Evolutionary conservation across 2,888 invertebrate genomes (phyloP).

Genomic region (Lasioglossum marginatum): DNA sequence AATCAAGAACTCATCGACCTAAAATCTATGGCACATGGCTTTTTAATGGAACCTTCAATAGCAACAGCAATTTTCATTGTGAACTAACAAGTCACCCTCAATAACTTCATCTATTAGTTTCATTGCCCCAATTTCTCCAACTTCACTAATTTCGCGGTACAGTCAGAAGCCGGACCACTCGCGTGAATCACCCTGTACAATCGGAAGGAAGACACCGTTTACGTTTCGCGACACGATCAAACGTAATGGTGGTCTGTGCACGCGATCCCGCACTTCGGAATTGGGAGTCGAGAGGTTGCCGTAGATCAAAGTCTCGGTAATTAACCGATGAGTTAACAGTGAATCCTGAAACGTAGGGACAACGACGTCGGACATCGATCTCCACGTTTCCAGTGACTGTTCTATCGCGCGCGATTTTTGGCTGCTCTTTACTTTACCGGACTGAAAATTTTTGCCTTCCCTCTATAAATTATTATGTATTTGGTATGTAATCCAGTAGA

Average conservation of each 20-base stretch:
- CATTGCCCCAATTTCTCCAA: neutral
- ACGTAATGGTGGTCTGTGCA: neutral
- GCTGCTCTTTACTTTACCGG: too few relatives aligned
- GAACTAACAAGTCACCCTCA: too few relatives aligned
- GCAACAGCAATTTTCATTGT: too few relatives aligned
- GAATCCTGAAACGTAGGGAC: conserved; percentile 5
- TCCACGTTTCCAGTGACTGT: neutral
- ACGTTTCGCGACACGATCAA: conserved; percentile 37
- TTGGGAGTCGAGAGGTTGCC: neutral
- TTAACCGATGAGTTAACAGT: conserved; percentile 45
- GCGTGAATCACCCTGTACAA: conserved; percentile 38
- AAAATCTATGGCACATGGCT: too few relatives aligned
- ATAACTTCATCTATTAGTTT: too few relatives aligned
- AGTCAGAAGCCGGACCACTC: neutral
- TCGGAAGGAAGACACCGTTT: conserved; percentile 26
- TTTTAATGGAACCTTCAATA: too few relatives aligned
- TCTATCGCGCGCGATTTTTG: neutral
- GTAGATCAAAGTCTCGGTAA: conserved; percentile 48
- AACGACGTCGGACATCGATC: neutral
- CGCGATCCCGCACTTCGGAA: conserved; percentile 22
- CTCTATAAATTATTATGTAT: too few relatives aligned
- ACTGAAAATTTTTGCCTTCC: too few relatives aligned
- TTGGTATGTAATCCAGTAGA: too few relatives aligned
- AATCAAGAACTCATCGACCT: too few relatives aligned
- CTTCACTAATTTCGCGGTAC: neutral